These are phyloP conservation scores for Chloroclysta siterata DNA, from an alignment of 2,888 invertebrate species.

Conservation along the genomic window DNA sequence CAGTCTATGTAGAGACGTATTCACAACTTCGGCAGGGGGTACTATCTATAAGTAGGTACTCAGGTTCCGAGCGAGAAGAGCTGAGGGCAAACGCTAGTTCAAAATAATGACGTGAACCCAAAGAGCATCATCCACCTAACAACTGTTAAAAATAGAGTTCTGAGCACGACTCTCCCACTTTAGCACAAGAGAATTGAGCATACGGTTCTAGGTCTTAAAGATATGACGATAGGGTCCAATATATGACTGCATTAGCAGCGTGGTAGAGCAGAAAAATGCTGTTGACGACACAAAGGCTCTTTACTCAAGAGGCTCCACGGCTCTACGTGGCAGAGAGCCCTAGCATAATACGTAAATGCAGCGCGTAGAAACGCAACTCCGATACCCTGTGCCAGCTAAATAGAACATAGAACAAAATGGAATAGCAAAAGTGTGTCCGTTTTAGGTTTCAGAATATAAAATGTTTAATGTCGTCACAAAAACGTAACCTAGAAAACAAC, in stretches of 20 bases:
- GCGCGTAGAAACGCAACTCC: constrained; percentile 6
- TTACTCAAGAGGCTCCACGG: constrained; percentile 20
- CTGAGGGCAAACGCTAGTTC: constrained; percentile 11
- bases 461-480: no score
- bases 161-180: constrained; percentile 15
- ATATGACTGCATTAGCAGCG: not conserved
- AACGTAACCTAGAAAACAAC: no score
- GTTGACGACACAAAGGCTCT: constrained; percentile 33
- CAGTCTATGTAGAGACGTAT: no score
- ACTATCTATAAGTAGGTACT: not conserved
- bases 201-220: not conserved
- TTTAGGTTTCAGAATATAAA: no score
- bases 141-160: constrained; percentile 26
- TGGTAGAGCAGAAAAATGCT: constrained; percentile 21
- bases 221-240: not conserved
- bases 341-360: no score
- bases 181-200: not conserved
- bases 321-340: not conserved
- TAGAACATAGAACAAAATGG: no score
- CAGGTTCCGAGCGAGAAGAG: not conserved
- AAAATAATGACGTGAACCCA: constrained; percentile 18
- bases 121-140: constrained; percentile 23
- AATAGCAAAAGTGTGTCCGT: no score
- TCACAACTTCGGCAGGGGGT: not conserved
- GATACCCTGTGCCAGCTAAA: no score